These are phyloP conservation scores for rat (Rattus norvegicus) DNA, from an alignment of 2,113 vertebrate species.

Conservation along the genomic window GRCr8 NC_086022.1:80362501-80363000, in stretches of 20 bases:
- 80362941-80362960: not conserved
- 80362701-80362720: not conserved
- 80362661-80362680: not conserved
- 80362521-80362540: not conserved
- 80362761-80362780: not conserved
- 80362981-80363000: not conserved
- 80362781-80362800: too few species aligned
- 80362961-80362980: not conserved
- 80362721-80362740: not conserved
- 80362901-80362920: accelerated
- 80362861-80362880: not conserved
- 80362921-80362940: not conserved
- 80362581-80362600: not conserved
- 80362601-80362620: not conserved
- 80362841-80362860: not conserved
- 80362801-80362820: not conserved
- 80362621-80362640: not conserved
- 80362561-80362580: not conserved
- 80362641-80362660: not conserved
- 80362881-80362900: not conserved
- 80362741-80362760: not conserved
- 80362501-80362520: not conserved
- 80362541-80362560: not conserved
- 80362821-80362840: not conserved
- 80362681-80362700: not conserved